Percentiles rank a stretch among this genome's conserved stretches.
Evolutionary conservation across 2,797 vertebrate genomes (phyloP).

Genomic region (Cuculus canorus): DNA sequence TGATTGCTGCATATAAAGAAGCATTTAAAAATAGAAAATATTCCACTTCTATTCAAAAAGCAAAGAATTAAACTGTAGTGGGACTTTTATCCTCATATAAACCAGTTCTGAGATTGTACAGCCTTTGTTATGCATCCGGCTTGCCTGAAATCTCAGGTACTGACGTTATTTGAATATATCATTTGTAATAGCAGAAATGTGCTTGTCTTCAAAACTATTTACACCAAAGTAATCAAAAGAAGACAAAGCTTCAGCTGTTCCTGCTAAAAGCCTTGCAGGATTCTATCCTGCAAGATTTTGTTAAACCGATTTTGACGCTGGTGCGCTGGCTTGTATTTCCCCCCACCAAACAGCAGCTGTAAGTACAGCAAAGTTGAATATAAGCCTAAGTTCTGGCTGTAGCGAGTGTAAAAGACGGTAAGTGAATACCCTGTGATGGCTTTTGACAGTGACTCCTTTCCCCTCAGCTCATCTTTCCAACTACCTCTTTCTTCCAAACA

Average conservation of each 20-base stretch:
- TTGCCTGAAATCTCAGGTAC: neutral
- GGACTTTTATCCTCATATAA: neutral
- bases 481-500: neutral
- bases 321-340: neutral
- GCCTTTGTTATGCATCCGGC: neutral
- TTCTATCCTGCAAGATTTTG: neutral
- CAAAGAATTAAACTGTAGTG: neutral
- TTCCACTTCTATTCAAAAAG: neutral
- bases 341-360: neutral
- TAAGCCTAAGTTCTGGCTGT: neutral
- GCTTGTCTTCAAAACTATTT: neutral
- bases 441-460: slow-evolving; percentile 5
- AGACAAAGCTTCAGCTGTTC: neutral
- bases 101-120: neutral
- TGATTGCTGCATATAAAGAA: neutral
- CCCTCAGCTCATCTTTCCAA: neutral
- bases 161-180: neutral
- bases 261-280: neutral
- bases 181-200: neutral
- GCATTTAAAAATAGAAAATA: neutral
- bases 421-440: neutral
- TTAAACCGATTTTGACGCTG: neutral
- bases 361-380: neutral
- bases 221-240: neutral
- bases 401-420: neutral